Conservation (phyloP, 2,888 invertebrate species). For the Girardia tigrina region DNA sequence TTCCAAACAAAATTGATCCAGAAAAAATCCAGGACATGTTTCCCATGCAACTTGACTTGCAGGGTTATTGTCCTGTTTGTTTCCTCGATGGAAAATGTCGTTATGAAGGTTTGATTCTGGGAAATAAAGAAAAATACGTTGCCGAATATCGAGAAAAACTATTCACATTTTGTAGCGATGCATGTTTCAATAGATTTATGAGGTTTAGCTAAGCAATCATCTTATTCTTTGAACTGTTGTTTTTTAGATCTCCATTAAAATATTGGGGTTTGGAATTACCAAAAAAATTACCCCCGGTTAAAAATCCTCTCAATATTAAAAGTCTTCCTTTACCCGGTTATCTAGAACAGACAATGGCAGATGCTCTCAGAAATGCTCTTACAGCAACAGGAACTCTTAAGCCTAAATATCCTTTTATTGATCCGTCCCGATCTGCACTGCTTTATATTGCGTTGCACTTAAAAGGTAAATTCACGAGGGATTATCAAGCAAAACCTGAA, state of each 20-base stretch:
- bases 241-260: conserved; percentile 41
- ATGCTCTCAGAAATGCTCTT: conserved; percentile 46
- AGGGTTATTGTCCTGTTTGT: conserved; percentile 50
- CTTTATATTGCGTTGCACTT: conserved; percentile 49
- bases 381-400: conserved; percentile 48
- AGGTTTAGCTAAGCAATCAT: conserved; percentile 40
- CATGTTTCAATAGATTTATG: conserved; percentile 48
- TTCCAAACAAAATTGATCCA: conserved; percentile 44
- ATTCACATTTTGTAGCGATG: conserved; percentile 45
- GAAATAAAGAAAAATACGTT: conserved; percentile 42
- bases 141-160: conserved; percentile 46
- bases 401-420: conserved; percentile 51
- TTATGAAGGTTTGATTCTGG: conserved; percentile 45
- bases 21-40: conserved; percentile 41
- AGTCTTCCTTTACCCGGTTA: conserved; percentile 50
- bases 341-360: conserved; percentile 49
- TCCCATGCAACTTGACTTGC: conserved; percentile 42
- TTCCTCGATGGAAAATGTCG: conserved; percentile 48
- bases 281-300: conserved; percentile 49
- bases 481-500: too few species aligned
- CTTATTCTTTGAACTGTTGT: background rate
- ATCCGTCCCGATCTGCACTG: conserved; percentile 45
- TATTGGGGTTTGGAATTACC: conserved; percentile 47
- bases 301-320: conserved; percentile 42
- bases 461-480: conserved; percentile 47